Percentiles rank a stretch among this genome's conserved stretches.
Conservation (phyloP, 1,140 invertebrate genomes). For the Dendrolimus kikuchii region DNA sequence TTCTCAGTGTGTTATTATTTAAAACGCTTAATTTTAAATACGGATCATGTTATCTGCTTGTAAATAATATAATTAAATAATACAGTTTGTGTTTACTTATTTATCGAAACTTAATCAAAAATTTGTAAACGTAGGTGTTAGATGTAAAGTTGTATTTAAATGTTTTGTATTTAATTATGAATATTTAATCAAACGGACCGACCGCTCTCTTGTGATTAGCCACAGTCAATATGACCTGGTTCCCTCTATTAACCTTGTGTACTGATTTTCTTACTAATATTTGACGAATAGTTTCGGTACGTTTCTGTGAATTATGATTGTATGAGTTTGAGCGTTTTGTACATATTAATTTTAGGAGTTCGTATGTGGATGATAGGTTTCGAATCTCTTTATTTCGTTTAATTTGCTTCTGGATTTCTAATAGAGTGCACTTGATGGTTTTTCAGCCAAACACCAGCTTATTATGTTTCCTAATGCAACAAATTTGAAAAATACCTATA, state of each 20-base stretch:
- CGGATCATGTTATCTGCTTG: slow-evolving; percentile 66
- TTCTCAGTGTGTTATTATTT: slow-evolving; percentile 72
- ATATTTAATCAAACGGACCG: slow-evolving; percentile 62
- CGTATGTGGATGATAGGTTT: slow-evolving; percentile 64
- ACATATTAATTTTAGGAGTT: slow-evolving; percentile 68
- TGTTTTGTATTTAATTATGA: slow-evolving; percentile 69
- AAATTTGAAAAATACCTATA: neutral
- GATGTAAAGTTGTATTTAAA: slow-evolving; percentile 70
- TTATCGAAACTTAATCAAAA: slow-evolving; percentile 65
- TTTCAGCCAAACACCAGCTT: slow-evolving; percentile 10
- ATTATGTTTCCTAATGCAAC: slow-evolving; percentile 11
- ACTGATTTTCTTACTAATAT: slow-evolving; percentile 41
- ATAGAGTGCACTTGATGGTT: slow-evolving; percentile 13
- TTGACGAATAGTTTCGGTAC: slow-evolving; percentile 32
- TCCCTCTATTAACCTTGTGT: slow-evolving; percentile 41
- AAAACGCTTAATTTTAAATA: slow-evolving; percentile 68
- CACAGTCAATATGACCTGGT: slow-evolving; percentile 49
- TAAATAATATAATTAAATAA: slow-evolving; percentile 54
- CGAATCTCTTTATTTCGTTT: slow-evolving; percentile 59
- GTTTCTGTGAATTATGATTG: slow-evolving; percentile 46
- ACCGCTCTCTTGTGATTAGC: slow-evolving; percentile 66
- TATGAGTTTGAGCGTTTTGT: slow-evolving; percentile 64
- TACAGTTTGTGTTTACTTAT: slow-evolving; percentile 61
- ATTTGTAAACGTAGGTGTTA: slow-evolving; percentile 67
- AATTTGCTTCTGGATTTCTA: slow-evolving; percentile 26